Conservation (phyloP, 2,888 invertebrate genomes). For the Strigamia crassipes region DNA sequence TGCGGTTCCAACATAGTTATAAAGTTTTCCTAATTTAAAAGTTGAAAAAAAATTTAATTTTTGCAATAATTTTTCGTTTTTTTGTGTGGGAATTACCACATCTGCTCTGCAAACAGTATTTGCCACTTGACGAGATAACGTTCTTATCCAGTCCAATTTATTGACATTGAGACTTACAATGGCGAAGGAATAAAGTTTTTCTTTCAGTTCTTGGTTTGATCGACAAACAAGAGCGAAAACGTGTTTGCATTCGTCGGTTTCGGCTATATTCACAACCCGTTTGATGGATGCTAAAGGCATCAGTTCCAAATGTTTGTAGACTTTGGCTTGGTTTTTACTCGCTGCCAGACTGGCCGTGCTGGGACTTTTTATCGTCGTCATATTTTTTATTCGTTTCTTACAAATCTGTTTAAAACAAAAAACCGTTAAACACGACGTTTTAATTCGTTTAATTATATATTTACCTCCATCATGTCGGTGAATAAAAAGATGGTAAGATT, state of each 20-base stretch:
- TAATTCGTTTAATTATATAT: conserved; percentile 45
- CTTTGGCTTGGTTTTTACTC: conserved; percentile 64
- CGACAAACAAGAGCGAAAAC: conserved; percentile 89
- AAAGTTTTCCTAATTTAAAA: conserved; percentile 72
- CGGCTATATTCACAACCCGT: conserved; percentile 86
- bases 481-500: conserved; percentile 88
- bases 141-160: conserved; percentile 79
- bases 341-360: conserved; percentile 55
- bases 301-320: conserved; percentile 88
- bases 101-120: conserved; percentile 90
- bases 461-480: conserved; percentile 89
- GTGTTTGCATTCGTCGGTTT: conserved; percentile 85
- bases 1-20: conserved; percentile 76
- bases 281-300: conserved; percentile 87
- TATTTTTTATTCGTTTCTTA: conserved; percentile 62
- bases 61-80: conserved; percentile 58
- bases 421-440: conserved; percentile 43
- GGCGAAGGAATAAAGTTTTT: conserved; percentile 84
- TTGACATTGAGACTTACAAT: conserved; percentile 78
- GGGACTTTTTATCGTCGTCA: conserved; percentile 64
- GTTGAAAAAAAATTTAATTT: conserved; percentile 25
- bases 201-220: conserved; percentile 82
- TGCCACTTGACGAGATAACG: conserved; percentile 86
- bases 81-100: conserved; percentile 66
- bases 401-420: conserved; percentile 59